Evolutionary conservation across 2,888 invertebrate genomes (phyloP), one percentile per base, ranked within the genome.

Genomic region (Copidosoma aretas): DNA sequence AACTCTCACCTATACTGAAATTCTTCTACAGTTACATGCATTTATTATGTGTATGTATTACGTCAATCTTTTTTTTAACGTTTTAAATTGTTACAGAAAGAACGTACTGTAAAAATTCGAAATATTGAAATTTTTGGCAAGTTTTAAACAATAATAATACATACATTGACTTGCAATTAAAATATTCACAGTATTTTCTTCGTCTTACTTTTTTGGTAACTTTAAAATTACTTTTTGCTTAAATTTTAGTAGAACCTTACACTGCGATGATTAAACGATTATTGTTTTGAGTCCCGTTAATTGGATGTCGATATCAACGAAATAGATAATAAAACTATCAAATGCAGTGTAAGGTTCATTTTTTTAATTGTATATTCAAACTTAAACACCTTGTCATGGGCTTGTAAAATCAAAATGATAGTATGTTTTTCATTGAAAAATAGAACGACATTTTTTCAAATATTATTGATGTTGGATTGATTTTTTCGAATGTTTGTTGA

Each of bases 1-100:
- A 67, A 65, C 54, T 66, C 66, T 68, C 63, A 17, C 2, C 1
- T 52, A 10, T 56, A 60, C 25, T 67, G n/a, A 51, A 66, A 63
- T 41, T 65, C 17, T 67, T 60, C 32, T 63, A 56, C 8, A 60
- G 22, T 52, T 52, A 63, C 43, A 61, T 22, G 3, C 1, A 25
- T 49, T 41, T 46, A 22, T 66, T 66, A 52, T 70, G 21, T 32
- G 32, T 32, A 32, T 32, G 8, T 32, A 32, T 32, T 32, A 32
- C 8, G 32, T 32, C 8, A 8, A 32, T 32, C 32, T 32, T 3
- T 32, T 54, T 58, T 25, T 62, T 59, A n/a, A 41, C 10, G 14
- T 46, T 46, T 12, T 46, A 46, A 46, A 46, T 3, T 41, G 17
- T 21, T 39, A 57, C 21, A 22, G 14, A 19, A 22, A 10, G 41